phyloP scores from a whole-genome alignment of 2,797 vertebrate species.

The Acipenser oxyrinchus region DNA sequence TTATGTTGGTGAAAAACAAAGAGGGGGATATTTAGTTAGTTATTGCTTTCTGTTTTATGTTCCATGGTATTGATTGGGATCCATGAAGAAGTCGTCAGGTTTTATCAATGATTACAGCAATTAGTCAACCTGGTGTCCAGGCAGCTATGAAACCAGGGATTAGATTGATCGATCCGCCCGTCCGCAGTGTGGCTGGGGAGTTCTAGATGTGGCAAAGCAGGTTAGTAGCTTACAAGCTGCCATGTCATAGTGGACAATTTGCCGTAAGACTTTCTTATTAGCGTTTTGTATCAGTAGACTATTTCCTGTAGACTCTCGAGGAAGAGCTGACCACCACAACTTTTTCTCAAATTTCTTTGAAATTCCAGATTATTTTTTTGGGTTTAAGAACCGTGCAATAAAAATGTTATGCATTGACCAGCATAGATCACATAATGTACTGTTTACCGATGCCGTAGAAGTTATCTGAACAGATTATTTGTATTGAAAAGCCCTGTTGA shows the following conservation, averaged over 20 bases:
- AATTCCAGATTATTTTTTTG: too few species aligned
- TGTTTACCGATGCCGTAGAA: too few species aligned
- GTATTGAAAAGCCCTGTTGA: too few species aligned
- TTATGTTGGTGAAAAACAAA: constrained; percentile 49
- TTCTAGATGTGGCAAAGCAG: background rate
- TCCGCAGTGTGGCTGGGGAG: background rate
- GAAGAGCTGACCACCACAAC: background rate
- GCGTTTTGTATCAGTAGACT: background rate
- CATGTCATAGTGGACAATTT: background rate
- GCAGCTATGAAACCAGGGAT: constrained; percentile 21
- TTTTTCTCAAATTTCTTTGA: too few species aligned
- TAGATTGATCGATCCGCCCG: constrained; percentile 21
- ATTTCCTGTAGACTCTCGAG: background rate
- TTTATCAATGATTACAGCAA: constrained; percentile 85
- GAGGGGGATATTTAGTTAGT: constrained; percentile 45
- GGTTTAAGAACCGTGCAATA: too few species aligned
- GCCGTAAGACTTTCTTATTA: background rate
- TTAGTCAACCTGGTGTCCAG: constrained; percentile 64
- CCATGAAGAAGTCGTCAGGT: constrained; percentile 50
- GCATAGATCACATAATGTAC: too few species aligned
- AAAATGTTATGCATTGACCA: too few species aligned
- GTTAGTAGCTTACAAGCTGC: background rate
- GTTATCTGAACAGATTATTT: too few species aligned
- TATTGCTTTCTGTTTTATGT: constrained; percentile 68
- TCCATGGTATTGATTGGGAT: constrained; percentile 72